These are phyloP conservation scores for Cephalopachus bancanus DNA, from an alignment of 2,797 vertebrate genomes.

Conservation along the genomic window DNA sequence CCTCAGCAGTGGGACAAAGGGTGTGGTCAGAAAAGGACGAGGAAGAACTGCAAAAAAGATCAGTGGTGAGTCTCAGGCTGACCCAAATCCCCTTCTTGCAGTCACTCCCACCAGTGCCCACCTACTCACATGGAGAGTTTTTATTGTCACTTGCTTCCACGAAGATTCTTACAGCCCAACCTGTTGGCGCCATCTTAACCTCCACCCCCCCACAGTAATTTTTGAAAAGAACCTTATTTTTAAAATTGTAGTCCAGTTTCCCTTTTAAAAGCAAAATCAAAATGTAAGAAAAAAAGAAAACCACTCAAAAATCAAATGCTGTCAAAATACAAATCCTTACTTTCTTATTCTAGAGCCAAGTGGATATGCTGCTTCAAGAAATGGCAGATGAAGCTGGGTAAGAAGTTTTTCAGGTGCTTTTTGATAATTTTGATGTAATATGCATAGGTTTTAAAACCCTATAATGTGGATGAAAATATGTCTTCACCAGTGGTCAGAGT, in stretches of 20 bases:
- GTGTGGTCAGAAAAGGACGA: no score
- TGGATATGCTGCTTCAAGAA: conserved; percentile 95
- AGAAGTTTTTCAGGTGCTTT: conserved; percentile 68
- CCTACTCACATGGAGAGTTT: no score
- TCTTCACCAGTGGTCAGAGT: conserved; percentile 2
- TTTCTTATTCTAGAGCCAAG: conserved; percentile 92
- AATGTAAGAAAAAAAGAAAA: not conserved
- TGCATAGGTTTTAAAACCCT: conserved; percentile 26
- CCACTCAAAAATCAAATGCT: not conserved
- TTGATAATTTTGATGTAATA: conserved; percentile 44
- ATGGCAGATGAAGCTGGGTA: conserved; percentile 98
- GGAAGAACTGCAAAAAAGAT: no score
- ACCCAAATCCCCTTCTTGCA: no score
- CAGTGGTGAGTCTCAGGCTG: no score
- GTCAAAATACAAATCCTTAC: not conserved
- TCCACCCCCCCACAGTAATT: no score
- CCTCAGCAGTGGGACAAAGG: no score
- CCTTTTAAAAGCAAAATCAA: conserved; percentile 8
- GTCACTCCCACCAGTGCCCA: no score
- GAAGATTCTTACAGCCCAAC: no score
- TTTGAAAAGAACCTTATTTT: not conserved
- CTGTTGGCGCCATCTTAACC: no score
- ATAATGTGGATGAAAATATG: conserved; percentile 15
- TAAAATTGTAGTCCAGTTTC: not conserved
- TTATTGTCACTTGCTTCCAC: no score